These are phyloP conservation scores for Crocuta crocuta DNA, from an alignment of 2,113 vertebrate species.

Conservation along the genomic window DNA sequence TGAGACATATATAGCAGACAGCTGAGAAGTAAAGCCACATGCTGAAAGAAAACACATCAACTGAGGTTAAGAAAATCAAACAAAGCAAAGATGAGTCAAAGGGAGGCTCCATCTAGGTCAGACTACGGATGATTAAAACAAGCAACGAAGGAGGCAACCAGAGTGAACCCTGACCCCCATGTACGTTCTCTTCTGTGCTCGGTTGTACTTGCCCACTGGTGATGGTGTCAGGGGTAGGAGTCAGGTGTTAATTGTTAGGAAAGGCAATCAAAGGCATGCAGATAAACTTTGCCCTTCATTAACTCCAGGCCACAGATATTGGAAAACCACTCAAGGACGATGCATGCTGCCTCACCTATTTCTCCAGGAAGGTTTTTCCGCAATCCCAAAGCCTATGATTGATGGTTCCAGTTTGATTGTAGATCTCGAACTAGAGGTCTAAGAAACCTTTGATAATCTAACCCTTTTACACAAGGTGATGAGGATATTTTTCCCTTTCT, in stretches of 20 bases:
- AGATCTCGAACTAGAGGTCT: background rate
- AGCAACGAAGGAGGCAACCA: background rate
- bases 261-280: background rate
- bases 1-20: background rate
- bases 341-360: background rate
- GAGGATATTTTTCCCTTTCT: constrained; percentile 6
- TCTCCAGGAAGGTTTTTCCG: constrained; percentile 3
- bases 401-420: background rate
- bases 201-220: background rate
- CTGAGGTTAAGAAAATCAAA: background rate
- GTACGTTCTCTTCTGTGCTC: background rate
- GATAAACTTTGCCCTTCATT: background rate
- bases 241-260: background rate
- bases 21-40: background rate
- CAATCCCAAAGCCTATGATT: background rate
- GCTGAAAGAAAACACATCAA: background rate
- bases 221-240: background rate
- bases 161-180: background rate
- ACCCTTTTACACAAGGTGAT: background rate
- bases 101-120: background rate
- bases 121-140: background rate
- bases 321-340: background rate
- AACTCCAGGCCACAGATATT: background rate
- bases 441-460: background rate
- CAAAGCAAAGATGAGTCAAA: background rate